Percentiles rank a stretch among this genome's conserved stretches.
phyloP scores from a whole-genome alignment of 2,888 invertebrate genomes.

The Melanostoma scalare region DNA sequence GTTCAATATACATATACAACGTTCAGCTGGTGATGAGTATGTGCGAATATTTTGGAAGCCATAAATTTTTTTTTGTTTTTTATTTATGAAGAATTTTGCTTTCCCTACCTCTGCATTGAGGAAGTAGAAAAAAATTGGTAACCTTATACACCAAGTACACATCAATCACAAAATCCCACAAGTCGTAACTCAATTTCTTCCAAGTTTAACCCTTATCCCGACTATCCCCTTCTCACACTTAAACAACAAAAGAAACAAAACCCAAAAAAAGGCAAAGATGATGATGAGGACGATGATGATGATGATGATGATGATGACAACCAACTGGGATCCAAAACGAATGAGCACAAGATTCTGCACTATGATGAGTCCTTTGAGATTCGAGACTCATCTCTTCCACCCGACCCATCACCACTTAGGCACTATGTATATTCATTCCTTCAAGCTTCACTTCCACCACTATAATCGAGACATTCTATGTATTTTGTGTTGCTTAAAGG shows the following conservation, averaged over 20 bases:
- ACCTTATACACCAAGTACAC: not conserved
- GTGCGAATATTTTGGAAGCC: too few relatives aligned
- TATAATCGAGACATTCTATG: not conserved
- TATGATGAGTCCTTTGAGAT: slow-evolving; percentile 61
- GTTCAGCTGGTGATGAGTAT: too few relatives aligned
- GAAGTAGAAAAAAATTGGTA: too few relatives aligned
- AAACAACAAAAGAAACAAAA: slow-evolving; percentile 3
- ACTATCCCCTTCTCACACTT: slow-evolving; percentile 14
- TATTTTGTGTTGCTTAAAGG: slow-evolving; percentile 29
- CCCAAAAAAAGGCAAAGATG: not conserved
- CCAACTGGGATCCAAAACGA: slow-evolving; percentile 55
- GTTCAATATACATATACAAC: too few relatives aligned
- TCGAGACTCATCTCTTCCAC: not conserved
- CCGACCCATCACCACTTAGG: not conserved
- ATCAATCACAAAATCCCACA: slow-evolving; percentile 40
- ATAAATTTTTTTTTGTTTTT: too few relatives aligned
- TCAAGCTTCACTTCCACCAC: slow-evolving; percentile 7
- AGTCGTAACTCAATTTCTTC: slow-evolving; percentile 34
- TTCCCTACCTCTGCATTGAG: too few relatives aligned
- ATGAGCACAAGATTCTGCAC: slow-evolving; percentile 55
- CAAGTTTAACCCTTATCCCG: slow-evolving; percentile 26
- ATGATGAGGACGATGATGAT: slow-evolving; percentile 4
- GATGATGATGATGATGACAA: slow-evolving; percentile 46
- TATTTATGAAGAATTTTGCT: too few relatives aligned
- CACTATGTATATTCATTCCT: not conserved